phyloP scores from a whole-genome alignment of 2,888 invertebrate genomes.

The Elysia crispata region DNA sequence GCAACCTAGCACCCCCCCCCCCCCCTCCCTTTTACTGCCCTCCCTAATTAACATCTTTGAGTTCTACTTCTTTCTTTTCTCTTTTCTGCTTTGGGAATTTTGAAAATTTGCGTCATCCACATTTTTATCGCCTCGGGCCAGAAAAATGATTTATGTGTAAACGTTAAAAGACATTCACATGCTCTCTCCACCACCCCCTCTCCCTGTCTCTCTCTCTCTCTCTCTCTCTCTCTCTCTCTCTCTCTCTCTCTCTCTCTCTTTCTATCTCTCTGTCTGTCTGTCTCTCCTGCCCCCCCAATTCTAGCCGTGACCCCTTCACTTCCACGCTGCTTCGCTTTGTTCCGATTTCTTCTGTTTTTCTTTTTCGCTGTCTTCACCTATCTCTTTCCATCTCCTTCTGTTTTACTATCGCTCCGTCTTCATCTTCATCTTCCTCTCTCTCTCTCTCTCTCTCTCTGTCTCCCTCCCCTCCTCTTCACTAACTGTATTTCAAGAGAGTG shows the following conservation, averaged over 20 bases:
- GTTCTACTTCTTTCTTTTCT: background rate
- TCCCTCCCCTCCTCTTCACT: background rate
- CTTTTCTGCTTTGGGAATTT: background rate
- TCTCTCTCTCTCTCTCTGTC: no score
- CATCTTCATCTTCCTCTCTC: background rate
- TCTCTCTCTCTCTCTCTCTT: constrained; percentile 11
- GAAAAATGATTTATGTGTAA: no score
- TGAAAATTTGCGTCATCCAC: no score
- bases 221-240: constrained; percentile 15
- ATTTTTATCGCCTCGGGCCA: no score
- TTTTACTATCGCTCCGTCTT: background rate
- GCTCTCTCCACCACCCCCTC: constrained; percentile 16
- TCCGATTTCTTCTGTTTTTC: background rate
- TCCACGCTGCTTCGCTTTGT: background rate
- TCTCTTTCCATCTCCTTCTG: background rate
- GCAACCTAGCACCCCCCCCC: no score
- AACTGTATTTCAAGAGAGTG: background rate
- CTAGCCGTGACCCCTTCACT: background rate
- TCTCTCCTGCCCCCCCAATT: constrained; percentile 21
- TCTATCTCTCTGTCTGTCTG: no score
- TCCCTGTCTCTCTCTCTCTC: background rate
- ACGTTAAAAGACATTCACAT: no score
- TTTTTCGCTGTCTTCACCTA: background rate
- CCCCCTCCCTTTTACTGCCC: background rate
- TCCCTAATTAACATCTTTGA: background rate